Evolutionary conservation across 2,888 invertebrate genomes (phyloP).

Genomic region (Cetonia aurata): DNA sequence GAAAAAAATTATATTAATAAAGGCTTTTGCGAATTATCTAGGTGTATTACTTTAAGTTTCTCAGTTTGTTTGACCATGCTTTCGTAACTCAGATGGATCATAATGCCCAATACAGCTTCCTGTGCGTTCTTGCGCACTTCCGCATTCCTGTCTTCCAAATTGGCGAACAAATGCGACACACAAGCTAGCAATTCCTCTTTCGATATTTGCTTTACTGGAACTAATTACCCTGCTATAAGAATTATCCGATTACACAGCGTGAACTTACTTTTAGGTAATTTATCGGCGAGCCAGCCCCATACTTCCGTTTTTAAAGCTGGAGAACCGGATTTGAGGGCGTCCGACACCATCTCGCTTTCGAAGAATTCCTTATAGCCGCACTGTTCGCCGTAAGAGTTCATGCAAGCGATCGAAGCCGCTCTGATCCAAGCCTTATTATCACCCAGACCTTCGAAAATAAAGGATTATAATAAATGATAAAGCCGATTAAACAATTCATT

Average conservation of each 20-base stretch:
- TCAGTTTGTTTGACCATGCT: slow-evolving; percentile 81
- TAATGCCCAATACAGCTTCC: slow-evolving; percentile 90
- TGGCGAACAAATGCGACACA: slow-evolving; percentile 82
- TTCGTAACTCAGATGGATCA: slow-evolving; percentile 92
- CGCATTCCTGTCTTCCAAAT: slow-evolving; percentile 90
- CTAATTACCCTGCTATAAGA: slow-evolving; percentile 21
- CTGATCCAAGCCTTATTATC: slow-evolving; percentile 86
- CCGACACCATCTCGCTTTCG: slow-evolving; percentile 90
- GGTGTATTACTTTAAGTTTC: slow-evolving; percentile 77
- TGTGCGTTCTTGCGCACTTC: slow-evolving; percentile 93
- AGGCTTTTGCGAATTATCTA: slow-evolving; percentile 7
- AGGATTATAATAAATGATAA: background rate
- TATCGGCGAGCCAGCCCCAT: slow-evolving; percentile 88
- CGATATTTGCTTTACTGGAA: slow-evolving; percentile 78
- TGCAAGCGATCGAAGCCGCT: slow-evolving; percentile 82
- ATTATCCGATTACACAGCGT: background rate
- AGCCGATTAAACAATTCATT: slow-evolving; percentile 39
- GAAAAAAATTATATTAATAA: slow-evolving; percentile 13
- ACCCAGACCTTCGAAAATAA: slow-evolving; percentile 69
- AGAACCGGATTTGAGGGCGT: slow-evolving; percentile 87
- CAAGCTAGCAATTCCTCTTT: slow-evolving; percentile 86
- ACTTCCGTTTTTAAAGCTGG: slow-evolving; percentile 85
- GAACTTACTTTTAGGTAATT: slow-evolving; percentile 77
- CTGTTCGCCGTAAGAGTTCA: slow-evolving; percentile 87
- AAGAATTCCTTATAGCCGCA: slow-evolving; percentile 85